These are phyloP conservation scores for Sus scrofa DNA, from an alignment of 2,113 vertebrate genomes.

Conservation along the genomic window T2T-Sscrofa CM000818.6:70996001-70996500, in stretches of 20 bases:
- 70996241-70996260: neutral
- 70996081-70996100: too few relatives aligned
- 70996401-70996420: conserved; percentile 39
- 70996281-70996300: conserved; percentile 1
- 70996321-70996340: conserved; percentile 55
- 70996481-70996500: conserved; percentile 53
- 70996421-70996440: conserved; percentile 53
- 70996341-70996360: conserved; percentile 57
- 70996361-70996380: conserved; percentile 38
- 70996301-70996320: conserved; percentile 29
- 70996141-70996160: too few relatives aligned
- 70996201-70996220: too few relatives aligned
- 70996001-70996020: neutral
- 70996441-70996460: conserved; percentile 54
- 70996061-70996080: neutral
- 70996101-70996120: too few relatives aligned
- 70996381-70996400: conserved; percentile 52
- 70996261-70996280: conserved; percentile 41
- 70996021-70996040: conserved; percentile 16
- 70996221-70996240: conserved; percentile 19
- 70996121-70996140: too few relatives aligned
- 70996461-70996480: conserved; percentile 6
- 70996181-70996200: too few relatives aligned
- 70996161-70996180: too few relatives aligned
- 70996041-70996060: neutral